Base-by-base conservation (phyloP, 2,797 vertebrate genomes). In the Tolypeutes matacus region DNA sequence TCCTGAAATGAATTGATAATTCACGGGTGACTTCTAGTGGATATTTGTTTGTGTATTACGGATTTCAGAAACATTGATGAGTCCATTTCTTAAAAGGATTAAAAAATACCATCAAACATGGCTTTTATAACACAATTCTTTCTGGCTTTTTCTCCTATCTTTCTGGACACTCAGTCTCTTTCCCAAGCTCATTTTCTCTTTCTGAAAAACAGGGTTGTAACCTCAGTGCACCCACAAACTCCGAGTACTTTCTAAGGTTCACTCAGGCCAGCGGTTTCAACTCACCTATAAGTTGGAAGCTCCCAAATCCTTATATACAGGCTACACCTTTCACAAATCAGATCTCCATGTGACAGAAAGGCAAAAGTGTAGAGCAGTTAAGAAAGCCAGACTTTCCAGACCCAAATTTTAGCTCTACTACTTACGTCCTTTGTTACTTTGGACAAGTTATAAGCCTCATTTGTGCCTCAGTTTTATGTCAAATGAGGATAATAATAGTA, bases 401-500 rank as follows among this genome's bases (percentile, higher is more conserved):
- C 36, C 78, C 15, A 78, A 77, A 27, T 51, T 70, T 64, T 36
- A 76, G 17, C 13, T 58, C 11, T 36, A 4, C 8, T 0, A 46
- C 11, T 73, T 34, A 29, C 5, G 83, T 89, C 15, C 23, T 84
- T 69, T 72, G 31, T 90, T n/a, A 92, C n/a, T 53, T n/a, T 23
- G 56, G 27, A 56, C 25, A 87, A 56, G 3, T 64, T 82, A 60
- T n/a, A 67, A 58, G 8, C 2, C 9, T 69, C 51, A 4, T 51
- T 20, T 84, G 46, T 51, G 69, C 25, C 36, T 95, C 25, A 20
- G 21, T 83, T 84, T 84, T 29, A 77, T 34, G 31, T 73, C 78
- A 82, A 75, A 29, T 78, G 4, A 93, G 29, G 23, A 64, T 42
- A 77, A 20, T 34, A 83, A 46, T 0, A 77, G 29, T 13, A 42